Evolutionary conservation across 2,888 invertebrate genomes (phyloP), one percentile per base, ranked within the genome.

Genomic region (Dolichomitus sp.): DNA sequence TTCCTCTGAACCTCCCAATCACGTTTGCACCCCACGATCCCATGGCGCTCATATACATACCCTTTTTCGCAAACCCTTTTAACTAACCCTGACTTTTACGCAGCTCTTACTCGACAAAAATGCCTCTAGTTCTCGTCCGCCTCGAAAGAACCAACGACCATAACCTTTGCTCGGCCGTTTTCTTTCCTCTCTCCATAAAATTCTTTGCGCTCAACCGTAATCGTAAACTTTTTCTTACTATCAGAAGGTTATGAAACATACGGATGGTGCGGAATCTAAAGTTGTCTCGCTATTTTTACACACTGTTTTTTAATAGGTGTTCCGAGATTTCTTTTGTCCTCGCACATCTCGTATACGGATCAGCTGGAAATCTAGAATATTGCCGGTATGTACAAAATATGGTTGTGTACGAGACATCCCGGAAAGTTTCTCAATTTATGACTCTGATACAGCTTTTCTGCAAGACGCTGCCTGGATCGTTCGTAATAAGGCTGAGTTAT

Each of bases 351-450:
- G 33, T 27, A 4, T 23, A 48, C 14, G n/a, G 27, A 54, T 45
- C 37, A 61, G 17, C 9, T 37, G 2, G 33, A 65, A 12, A 65
- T 45, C 42, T 14, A 9, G 9, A 17, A 61, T 37, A 33, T 37
- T n/a, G 33, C 2, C 19, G 19, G 12, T 37, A 37, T 2, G 19
- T 17, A 37, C 61, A 40, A 0, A 12, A 40, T 12, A 11, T 9
- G 17, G 0, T 5, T 9, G 37, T 59, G 17, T 3, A 7, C 59
- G 33, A 9, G 40, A 81, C 48, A 11, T 68, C 54, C 61, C 48
- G 72, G 72, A 73, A 75, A 54, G 68, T 77, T 27, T 40, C 17
- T 50, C 19, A 78, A 82, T 82, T 82, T 78, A 82, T 50, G 17
- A 48, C 57, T 65, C 37, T 27, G 37, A 37, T 61, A 37, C 37